phyloP scores from a whole-genome alignment of 2,888 invertebrate species.

The Amblyjoppa proteus region DNA sequence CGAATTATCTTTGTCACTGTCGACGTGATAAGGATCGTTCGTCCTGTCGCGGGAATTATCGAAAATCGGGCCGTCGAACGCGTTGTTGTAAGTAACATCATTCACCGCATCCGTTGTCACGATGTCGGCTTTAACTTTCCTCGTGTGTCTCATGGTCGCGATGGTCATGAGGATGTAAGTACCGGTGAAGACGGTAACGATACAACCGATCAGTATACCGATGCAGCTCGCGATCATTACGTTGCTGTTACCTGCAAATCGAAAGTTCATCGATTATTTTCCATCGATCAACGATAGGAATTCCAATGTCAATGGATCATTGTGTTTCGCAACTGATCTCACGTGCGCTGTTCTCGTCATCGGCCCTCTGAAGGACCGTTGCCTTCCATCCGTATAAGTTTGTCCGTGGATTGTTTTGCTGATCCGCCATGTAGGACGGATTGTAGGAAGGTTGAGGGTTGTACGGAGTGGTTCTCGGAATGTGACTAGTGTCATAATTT shows the following conservation, averaged over 20 bases:
- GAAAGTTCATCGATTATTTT: neutral
- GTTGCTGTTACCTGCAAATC: conserved; percentile 30
- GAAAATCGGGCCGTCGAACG: neutral
- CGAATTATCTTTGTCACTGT: too few relatives aligned
- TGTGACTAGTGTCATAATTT: neutral
- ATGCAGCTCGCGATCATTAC: conserved; percentile 7
- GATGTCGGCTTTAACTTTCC: too few relatives aligned
- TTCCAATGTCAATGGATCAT: neutral
- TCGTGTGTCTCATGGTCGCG: too few relatives aligned
- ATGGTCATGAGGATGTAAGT: neutral
- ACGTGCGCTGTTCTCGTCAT: neutral
- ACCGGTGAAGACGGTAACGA: conserved; percentile 1
- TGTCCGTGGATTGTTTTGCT: neutral
- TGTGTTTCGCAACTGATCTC: neutral
- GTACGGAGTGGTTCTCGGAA: conserved; percentile 18
- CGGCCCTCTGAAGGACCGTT: neutral
- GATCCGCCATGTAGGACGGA: conserved; percentile 10
- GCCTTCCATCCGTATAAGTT: neutral
- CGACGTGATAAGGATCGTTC: neutral
- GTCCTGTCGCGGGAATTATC: neutral
- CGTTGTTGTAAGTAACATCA: neutral
- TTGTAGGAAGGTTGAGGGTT: conserved; percentile 9
- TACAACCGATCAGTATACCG: conserved; percentile 16
- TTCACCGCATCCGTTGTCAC: neutral
- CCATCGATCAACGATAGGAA: too few relatives aligned